These are phyloP conservation scores for Cecropterus lyciades DNA, from an alignment of 1,140 invertebrate genomes.

Conservation along the genomic window DNA sequence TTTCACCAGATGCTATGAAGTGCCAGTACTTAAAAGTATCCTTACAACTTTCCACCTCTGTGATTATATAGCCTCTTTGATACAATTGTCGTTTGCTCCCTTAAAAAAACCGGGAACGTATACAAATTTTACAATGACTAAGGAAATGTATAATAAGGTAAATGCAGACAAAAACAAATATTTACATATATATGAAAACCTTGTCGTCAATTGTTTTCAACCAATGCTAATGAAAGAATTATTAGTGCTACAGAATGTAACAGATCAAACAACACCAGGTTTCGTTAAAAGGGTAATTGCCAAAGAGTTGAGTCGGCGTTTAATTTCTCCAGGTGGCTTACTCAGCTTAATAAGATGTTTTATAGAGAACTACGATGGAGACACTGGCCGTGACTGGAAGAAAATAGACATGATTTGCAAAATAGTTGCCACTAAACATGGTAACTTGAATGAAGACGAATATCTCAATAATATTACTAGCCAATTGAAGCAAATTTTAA, in stretches of 20 bases:
- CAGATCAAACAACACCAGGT: constrained; percentile 84
- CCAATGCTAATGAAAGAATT: constrained; percentile 88
- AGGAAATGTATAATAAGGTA: constrained; percentile 84
- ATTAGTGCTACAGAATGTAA: constrained; percentile 86
- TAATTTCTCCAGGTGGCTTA: constrained; percentile 86
- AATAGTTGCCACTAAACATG: constrained; percentile 86
- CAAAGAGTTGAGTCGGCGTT: constrained; percentile 85
- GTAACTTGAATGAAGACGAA: constrained; percentile 80
- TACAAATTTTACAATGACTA: constrained; percentile 79
- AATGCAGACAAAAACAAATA: constrained; percentile 84
- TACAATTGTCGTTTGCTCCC: constrained; percentile 88
- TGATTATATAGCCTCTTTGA: constrained; percentile 87
- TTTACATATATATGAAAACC: constrained; percentile 78
- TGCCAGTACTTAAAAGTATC: constrained; percentile 75
- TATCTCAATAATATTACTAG: constrained; percentile 82
- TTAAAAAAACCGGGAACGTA: constrained; percentile 85
- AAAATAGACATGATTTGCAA: constrained; percentile 87
- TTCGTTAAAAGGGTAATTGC: constrained; percentile 88
- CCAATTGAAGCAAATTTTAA: constrained; percentile 81
- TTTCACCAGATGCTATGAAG: constrained; percentile 59
- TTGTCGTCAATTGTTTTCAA: constrained; percentile 85
- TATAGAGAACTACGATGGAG: constrained; percentile 84
- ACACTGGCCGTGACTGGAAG: constrained; percentile 86
- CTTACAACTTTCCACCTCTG: constrained; percentile 80
- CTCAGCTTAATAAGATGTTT: constrained; percentile 86